Base-by-base conservation (phyloP, 2,888 invertebrate genomes). In the Apoda limacodes region DNA sequence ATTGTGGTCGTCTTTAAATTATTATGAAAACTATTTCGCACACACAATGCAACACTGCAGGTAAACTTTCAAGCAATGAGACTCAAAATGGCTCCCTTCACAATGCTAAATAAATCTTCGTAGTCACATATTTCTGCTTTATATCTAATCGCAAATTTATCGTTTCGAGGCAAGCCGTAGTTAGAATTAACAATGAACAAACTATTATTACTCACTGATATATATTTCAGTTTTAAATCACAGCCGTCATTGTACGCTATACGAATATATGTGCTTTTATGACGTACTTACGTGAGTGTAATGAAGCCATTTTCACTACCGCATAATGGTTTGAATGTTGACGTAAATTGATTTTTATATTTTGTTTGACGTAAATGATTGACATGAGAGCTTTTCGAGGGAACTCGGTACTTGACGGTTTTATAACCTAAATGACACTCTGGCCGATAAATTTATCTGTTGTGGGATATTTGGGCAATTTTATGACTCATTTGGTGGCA, bases 311-410 rank as follows among this genome's bases (percentile, higher is more conserved):
- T 65, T 62, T 49, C 55, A 55, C 55, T 52, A 50, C 60, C 63
- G 46, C 71, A 74, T 71, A 68, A 74, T 66, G 48, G 60, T 49
- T 44, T 52, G 48, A 58, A 63, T 64, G 60, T 54, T 43, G 55
- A 48, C 57, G 62, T 70, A 67, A 76, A 78, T 78, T 72, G 64
- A 68, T 68, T 80, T 80, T 80, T 74, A 80, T 76, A 71, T 60
- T 80, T 80, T 80, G 81, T 81, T 81, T 81, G 80, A 81, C 81
- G 50, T 60, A 59, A 66, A 65, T 76, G 76, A 81, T 80, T 78
- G 80, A 81, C 76, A 67, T 67, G 69, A 60, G 64, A 54, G 46
- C 45, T 43, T 40, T 30, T 40, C 35, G 33, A 40, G 48, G 47
- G 50, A 50, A 56, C 43, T 51, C 50, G 45, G 49, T 40, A 47